Percentiles rank a stretch among this genome's conserved stretches.
These are phyloP conservation scores for Carposina sasakii DNA, from an alignment of 1,140 invertebrate species.

Conservation along the genomic window DNA sequence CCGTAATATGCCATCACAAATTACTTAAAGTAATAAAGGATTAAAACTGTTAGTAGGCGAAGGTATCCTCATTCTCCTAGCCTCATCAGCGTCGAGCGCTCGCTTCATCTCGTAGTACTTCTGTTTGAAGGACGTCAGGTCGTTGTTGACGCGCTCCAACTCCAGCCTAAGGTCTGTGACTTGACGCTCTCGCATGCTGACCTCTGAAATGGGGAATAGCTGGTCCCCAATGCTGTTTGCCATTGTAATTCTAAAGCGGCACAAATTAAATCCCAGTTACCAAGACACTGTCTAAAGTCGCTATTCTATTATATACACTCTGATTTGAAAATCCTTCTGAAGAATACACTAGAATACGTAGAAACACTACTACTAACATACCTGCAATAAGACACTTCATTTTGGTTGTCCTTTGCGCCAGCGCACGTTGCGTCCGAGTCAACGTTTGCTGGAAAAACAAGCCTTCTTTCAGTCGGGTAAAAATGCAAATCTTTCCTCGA, in stretches of 20 bases:
- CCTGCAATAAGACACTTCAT: constrained; percentile 63
- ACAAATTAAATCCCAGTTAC: too few relatives aligned
- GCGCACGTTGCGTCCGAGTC: constrained; percentile 50
- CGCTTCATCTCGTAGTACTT: constrained; percentile 60
- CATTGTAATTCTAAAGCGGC: too few relatives aligned
- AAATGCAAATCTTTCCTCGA: too few relatives aligned
- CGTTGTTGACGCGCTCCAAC: constrained; percentile 38
- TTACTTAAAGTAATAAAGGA: too few relatives aligned
- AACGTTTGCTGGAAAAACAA: constrained; percentile 54
- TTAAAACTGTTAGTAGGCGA: too few relatives aligned
- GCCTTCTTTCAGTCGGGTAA: too few relatives aligned
- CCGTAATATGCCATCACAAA: too few relatives aligned
- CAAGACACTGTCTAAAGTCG: too few relatives aligned
- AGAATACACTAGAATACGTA: too few relatives aligned
- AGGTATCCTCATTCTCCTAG: constrained; percentile 37
- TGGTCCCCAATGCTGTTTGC: too few relatives aligned
- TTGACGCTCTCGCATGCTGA: constrained; percentile 63
- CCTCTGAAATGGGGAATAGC: constrained; percentile 41
- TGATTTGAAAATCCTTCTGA: too few relatives aligned
- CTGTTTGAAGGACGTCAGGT: constrained; percentile 47
- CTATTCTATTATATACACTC: too few relatives aligned
- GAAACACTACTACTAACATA: constrained; percentile 28
- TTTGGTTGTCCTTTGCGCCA: constrained; percentile 53
- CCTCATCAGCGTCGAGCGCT: constrained; percentile 55
- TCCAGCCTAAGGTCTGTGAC: constrained; percentile 49